These are phyloP conservation scores for Solenodon paradoxus DNA, from an alignment of 2,113 vertebrate species.

Conservation along the genomic window DNA sequence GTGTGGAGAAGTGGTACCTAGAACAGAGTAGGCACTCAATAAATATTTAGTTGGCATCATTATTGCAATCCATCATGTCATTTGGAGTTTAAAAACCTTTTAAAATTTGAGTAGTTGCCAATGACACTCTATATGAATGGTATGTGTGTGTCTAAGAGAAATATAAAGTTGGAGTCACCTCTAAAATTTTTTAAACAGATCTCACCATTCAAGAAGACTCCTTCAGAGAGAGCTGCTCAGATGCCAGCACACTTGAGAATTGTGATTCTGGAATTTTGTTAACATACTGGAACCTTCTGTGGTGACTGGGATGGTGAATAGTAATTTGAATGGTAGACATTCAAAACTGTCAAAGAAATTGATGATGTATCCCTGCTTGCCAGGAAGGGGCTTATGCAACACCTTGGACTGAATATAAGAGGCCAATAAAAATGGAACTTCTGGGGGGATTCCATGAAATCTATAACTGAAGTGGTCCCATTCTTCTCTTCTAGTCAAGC, in stretches of 20 bases:
- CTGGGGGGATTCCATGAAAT: background rate
- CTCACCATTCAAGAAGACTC: slow-evolving; percentile 34
- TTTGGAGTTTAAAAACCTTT: slow-evolving; percentile 63
- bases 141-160: slow-evolving; percentile 2
- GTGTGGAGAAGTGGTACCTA: slow-evolving; percentile 12
- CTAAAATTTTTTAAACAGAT: slow-evolving; percentile 50
- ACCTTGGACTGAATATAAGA: slow-evolving; percentile 35
- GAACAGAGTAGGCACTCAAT: slow-evolving; percentile 23
- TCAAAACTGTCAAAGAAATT: slow-evolving; percentile 58
- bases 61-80: slow-evolving; percentile 35
- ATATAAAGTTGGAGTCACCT: slow-evolving; percentile 33
- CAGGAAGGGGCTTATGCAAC: slow-evolving; percentile 48
- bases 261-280: slow-evolving; percentile 39
- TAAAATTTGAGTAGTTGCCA: slow-evolving; percentile 59
- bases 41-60: slow-evolving; percentile 58
- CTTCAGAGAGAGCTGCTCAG: slow-evolving; percentile 33
- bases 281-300: slow-evolving; percentile 44
- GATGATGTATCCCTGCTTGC: slow-evolving; percentile 23
- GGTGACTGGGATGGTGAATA: background rate
- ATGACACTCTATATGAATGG: slow-evolving; percentile 23
- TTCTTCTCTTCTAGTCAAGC: slow-evolving; percentile 20
- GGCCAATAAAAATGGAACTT: slow-evolving; percentile 43
- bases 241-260: slow-evolving; percentile 26
- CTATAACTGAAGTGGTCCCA: slow-evolving; percentile 14
- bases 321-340: slow-evolving; percentile 49